Evolutionary conservation across 1,140 invertebrate genomes (phyloP).

Genomic region (Drosophila ogumai): DNA sequence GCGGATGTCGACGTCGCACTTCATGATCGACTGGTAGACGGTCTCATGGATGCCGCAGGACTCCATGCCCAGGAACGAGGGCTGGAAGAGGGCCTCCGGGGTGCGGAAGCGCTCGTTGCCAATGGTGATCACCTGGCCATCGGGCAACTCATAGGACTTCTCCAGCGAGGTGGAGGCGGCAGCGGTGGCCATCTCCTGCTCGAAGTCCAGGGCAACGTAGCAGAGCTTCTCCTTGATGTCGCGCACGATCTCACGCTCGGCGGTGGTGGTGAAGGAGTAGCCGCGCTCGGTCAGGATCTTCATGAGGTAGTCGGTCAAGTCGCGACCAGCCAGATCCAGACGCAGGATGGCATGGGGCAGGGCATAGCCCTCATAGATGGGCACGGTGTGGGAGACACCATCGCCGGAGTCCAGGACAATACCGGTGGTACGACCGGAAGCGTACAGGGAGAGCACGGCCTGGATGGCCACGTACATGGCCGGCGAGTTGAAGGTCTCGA

Average conservation of each 20-base stretch:
- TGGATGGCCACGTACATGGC: constrained; percentile 92
- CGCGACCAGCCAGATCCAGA: constrained; percentile 95
- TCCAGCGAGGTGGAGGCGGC: constrained; percentile 93
- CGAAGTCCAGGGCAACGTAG: constrained; percentile 93
- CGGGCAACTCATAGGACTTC: constrained; percentile 94
- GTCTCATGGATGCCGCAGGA: constrained; percentile 96
- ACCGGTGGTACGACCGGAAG: constrained; percentile 94
- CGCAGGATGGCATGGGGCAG: constrained; percentile 93
- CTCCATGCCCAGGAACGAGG: constrained; percentile 96
- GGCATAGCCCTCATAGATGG: constrained; percentile 93
- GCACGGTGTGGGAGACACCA: constrained; percentile 94
- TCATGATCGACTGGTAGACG: constrained; percentile 98
- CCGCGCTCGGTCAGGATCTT: constrained; percentile 94
- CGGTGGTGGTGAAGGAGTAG: constrained; percentile 90
- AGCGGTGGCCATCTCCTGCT: constrained; percentile 94
- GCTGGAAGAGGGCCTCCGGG: constrained; percentile 96
- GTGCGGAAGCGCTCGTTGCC: constrained; percentile 97
- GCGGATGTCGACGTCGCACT: constrained; percentile 96
- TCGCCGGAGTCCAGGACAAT: constrained; percentile 93
- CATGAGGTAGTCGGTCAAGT: constrained; percentile 94
- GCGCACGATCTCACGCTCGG: constrained; percentile 93
- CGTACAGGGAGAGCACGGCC: constrained; percentile 92
- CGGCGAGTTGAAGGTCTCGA: constrained; percentile 92
- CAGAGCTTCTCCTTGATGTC: constrained; percentile 95
- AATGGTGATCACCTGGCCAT: constrained; percentile 95